phyloP scores from a whole-genome alignment of 2,888 invertebrate species.

The Metallyticus violacea region DNA sequence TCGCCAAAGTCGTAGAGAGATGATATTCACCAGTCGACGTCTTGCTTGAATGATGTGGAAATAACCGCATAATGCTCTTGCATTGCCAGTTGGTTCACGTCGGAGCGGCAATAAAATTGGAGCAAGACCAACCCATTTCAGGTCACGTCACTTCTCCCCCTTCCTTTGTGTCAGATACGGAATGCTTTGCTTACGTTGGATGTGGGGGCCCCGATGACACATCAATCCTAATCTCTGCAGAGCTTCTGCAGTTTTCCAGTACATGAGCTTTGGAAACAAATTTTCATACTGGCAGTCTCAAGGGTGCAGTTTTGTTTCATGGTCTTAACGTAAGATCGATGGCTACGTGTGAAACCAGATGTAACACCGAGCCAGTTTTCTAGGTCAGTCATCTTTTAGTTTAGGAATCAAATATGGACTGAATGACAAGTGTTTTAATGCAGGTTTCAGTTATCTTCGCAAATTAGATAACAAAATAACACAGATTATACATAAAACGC shows the following conservation, averaged over 20 bases:
- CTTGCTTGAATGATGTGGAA: neutral
- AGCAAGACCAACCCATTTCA: neutral
- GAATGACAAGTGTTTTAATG: too few species aligned
- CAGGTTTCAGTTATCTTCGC: too few species aligned
- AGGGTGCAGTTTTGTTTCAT: neutral
- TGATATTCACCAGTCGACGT: neutral
- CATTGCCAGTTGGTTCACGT: neutral
- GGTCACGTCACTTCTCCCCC: neutral
- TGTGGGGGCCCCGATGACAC: neutral
- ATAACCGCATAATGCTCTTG: neutral
- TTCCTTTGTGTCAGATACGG: neutral
- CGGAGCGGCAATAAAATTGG: neutral
- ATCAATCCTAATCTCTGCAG: neutral
- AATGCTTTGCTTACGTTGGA: neutral
- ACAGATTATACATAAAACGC: too few species aligned
- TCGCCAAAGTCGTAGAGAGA: too few species aligned
- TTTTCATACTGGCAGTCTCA: neutral
- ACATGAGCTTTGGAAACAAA: too few species aligned
- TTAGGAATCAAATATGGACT: too few species aligned
- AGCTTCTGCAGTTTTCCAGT: neutral
- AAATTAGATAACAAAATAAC: too few species aligned
- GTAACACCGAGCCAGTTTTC: too few species aligned
- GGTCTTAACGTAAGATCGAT: too few species aligned
- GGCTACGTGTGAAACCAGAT: neutral
- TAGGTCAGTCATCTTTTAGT: too few species aligned